Conservation (phyloP, 2,888 invertebrate genomes). For the Habrosyne pyritoides region DNA sequence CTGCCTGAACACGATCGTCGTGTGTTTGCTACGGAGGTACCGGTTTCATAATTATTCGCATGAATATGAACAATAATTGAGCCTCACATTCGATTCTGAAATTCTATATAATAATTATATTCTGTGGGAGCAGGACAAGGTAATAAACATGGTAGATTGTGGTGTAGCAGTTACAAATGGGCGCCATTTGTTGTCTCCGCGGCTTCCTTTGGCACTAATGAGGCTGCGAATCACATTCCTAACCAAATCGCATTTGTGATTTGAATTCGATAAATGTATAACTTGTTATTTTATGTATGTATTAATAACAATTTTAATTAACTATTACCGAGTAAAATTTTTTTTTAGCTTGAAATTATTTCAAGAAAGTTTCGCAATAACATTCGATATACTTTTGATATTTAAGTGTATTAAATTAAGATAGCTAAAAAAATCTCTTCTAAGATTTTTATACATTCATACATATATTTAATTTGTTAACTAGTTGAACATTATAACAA, state of each 20-base stretch:
- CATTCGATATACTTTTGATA: too few relatives aligned
- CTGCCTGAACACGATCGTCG: too few relatives aligned
- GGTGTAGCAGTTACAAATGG: slow-evolving; percentile 52
- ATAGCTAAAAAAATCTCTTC: too few relatives aligned
- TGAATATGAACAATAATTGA: slow-evolving; percentile 15
- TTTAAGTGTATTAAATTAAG: too few relatives aligned
- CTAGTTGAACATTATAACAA: background rate
- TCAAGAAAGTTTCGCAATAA: too few relatives aligned
- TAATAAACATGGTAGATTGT: slow-evolving; percentile 48
- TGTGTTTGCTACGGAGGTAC: too few relatives aligned
- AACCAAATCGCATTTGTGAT: slow-evolving; percentile 33
- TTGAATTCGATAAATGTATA: background rate
- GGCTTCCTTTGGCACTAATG: slow-evolving; percentile 52
- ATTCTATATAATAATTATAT: slow-evolving; percentile 39
- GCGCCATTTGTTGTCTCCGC: slow-evolving; percentile 50
- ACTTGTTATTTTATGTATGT: background rate
- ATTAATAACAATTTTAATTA: too few relatives aligned
- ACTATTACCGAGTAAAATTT: too few relatives aligned
- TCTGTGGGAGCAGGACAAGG: slow-evolving; percentile 31
- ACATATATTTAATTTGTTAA: too few relatives aligned
- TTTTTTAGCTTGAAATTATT: too few relatives aligned
- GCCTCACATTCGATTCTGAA: slow-evolving; percentile 27
- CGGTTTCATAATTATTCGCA: background rate
- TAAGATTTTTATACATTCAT: too few relatives aligned
- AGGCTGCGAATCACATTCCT: slow-evolving; percentile 46